Conservation (phyloP, 2,888 invertebrate genomes). For the Sphecodes monilicornis region DNA sequence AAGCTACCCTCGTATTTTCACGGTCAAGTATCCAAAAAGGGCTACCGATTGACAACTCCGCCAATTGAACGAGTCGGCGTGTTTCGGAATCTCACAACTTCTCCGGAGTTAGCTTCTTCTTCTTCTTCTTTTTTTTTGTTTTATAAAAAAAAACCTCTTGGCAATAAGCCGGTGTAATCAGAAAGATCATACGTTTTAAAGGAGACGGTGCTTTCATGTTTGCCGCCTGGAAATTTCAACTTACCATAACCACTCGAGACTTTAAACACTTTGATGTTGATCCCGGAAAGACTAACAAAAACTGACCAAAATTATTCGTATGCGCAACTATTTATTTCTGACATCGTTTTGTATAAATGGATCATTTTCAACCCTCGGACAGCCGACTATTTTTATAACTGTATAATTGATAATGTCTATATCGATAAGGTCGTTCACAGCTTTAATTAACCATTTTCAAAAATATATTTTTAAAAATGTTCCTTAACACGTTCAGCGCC, state of each 20-base stretch:
- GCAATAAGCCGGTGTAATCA: not conserved
- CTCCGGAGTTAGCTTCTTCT: not conserved
- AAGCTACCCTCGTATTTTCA: conserved; percentile 46
- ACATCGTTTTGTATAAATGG: not conserved
- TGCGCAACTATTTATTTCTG: not conserved
- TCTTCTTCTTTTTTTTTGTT: not conserved
- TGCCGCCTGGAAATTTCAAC: not conserved
- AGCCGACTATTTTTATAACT: too few species aligned
- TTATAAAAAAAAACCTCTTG: not conserved
- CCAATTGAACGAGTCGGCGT: conserved; percentile 1
- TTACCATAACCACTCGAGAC: not conserved
- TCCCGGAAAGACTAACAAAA: not conserved
- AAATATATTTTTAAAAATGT: too few species aligned
- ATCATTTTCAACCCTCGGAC: too few species aligned
- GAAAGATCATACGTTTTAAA: not conserved
- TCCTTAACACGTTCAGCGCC: too few species aligned
- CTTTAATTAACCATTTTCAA: too few species aligned
- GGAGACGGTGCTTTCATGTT: not conserved
- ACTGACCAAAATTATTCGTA: not conserved
- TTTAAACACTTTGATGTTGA: not conserved
- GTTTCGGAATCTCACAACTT: conserved; percentile 14
- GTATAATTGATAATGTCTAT: too few species aligned
- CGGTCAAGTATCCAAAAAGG: conserved; percentile 25
- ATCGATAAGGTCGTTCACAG: too few species aligned
- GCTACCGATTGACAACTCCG: conserved; percentile 17